phyloP scores from a whole-genome alignment of 2,113 vertebrate genomes.

The Poeciliopsis occidentalis region DNA sequence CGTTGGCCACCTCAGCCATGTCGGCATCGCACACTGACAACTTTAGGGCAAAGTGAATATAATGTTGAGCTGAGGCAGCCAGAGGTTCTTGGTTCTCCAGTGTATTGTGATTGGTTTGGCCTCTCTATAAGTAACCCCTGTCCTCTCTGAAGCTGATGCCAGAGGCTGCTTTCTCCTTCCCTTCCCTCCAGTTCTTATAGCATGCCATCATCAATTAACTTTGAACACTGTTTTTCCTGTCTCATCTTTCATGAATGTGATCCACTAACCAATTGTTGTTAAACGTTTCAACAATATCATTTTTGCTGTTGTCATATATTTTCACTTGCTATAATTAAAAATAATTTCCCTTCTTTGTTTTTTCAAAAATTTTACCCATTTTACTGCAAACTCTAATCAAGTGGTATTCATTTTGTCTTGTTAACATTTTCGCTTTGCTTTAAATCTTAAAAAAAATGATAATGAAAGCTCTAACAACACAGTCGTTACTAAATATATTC shows the following conservation, averaged over 20 bases:
- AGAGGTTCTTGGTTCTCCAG: background rate
- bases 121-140: conserved; percentile 82
- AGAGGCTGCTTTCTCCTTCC: conserved; percentile 88
- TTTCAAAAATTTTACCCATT: background rate
- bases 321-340: background rate
- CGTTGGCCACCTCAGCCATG: conserved; percentile 41
- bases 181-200: conserved; percentile 49
- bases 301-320: too few relatives aligned
- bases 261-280: conserved; percentile 1
- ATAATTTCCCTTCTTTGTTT: conserved; percentile 15
- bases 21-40: conserved; percentile 4
- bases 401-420: background rate
- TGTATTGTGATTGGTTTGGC: conserved; percentile 36
- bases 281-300: background rate
- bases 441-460: background rate
- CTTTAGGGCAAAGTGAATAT: conserved; percentile 27
- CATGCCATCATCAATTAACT: conserved; percentile 55
- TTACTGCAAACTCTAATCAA: background rate
- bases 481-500: background rate
- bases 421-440: background rate
- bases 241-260: conserved; percentile 33
- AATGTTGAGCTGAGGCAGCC: conserved; percentile 29
- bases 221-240: conserved; percentile 28
- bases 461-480: background rate
- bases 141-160: conserved; percentile 98